These are phyloP conservation scores for Ptychobarbus kaznakovi DNA, from an alignment of 2,797 vertebrate species.

Conservation along the genomic window DNA sequence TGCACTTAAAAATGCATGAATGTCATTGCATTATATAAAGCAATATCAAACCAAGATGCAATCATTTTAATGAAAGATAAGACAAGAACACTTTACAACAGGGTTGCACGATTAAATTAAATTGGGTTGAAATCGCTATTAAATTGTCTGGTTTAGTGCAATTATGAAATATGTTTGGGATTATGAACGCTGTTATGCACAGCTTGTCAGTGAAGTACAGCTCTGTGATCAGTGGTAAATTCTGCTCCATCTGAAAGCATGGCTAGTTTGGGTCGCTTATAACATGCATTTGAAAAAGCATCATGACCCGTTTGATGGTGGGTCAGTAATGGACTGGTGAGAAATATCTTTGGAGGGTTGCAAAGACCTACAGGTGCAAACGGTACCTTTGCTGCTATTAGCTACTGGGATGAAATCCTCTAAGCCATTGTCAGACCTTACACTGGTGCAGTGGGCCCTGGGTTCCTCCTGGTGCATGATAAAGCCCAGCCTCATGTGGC, in stretches of 20 bases:
- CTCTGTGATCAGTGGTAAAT: no score
- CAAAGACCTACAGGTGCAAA: neutral
- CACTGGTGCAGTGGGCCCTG: neutral
- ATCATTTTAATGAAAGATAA: neutral
- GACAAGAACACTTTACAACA: neutral
- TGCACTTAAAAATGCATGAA: constrained; percentile 24
- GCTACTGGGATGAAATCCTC: neutral
- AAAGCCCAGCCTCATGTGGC: neutral
- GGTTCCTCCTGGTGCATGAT: neutral
- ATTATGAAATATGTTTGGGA: no score
- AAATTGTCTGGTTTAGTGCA: no score
- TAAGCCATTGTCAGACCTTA: neutral
- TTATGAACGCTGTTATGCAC: no score
- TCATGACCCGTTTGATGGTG: neutral
- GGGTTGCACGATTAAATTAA: no score
- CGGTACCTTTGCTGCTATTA: neutral
- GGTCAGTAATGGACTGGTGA: neutral
- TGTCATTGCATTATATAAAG: constrained; percentile 14
- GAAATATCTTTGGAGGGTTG: neutral
- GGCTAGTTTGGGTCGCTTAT: no score
- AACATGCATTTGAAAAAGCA: no score
- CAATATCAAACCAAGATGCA: constrained; percentile 1
- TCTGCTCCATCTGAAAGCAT: no score
- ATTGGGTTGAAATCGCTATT: no score
- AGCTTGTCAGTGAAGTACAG: no score